Base-by-base conservation (phyloP, 1,140 invertebrate species). In the Reticulitermes speratus region DNA sequence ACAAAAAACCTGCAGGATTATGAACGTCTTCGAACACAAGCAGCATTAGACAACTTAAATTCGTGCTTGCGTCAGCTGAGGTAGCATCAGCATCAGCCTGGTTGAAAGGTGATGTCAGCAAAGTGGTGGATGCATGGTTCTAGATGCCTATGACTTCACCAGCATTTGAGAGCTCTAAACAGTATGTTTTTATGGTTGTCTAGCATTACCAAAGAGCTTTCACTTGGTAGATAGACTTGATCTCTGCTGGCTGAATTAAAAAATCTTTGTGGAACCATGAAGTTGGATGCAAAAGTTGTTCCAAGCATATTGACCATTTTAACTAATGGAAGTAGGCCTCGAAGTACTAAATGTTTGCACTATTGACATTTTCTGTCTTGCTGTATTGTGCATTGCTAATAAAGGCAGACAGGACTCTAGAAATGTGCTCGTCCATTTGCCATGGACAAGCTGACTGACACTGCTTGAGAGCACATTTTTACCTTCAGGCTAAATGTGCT, bases 1-100 rank as follows among this genome's bases (percentile, higher is more conserved):
- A 85, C 30, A 23, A 85, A 85, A 32, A 84, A 44, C 55, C n/a
- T 87, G 19, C 86, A 87, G 32, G 87, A 87, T 48, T 85, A 82
- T 48, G 86, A 87, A 59, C 87, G 87, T n/a, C 87, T 86, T 55
- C 86, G 85, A 32, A 85, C 84, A 25, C 87, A 87, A 65, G 69
- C 83, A 48, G 85, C 87, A 23, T 59, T 87, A 59, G 87, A 87
- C 82, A 86, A 86, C 44, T 82, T 87, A 44, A 87, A 87, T 52
- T 44, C 86, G 19, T 87, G 87, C 82, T 82, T 87, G 30, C 84
- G 85, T 25, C 82, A 45, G 32, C 82, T 87, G 32, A 87, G 87
- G 86, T 87, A 87, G 87, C 87, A 84, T 69, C 48, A 75, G n/a
- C 25, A 75, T n/a, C 65, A 75, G 25, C 65, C 25, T 30, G 65